Base-by-base conservation (phyloP, 2,113 vertebrate genomes). In the Albula goreensis region DNA sequence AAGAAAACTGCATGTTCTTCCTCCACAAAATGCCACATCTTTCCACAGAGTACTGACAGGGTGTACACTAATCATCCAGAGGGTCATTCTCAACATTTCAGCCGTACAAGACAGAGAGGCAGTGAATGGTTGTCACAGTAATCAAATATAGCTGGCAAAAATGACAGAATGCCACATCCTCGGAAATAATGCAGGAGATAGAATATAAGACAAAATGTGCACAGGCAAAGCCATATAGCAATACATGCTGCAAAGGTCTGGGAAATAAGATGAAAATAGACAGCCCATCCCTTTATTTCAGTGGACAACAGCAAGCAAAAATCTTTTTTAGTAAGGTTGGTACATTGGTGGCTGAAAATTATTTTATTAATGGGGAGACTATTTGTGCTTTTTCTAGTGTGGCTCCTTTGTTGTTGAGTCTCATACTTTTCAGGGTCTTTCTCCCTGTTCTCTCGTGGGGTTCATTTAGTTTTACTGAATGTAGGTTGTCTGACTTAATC, bases 401-500 rank as follows among this genome's bases (percentile, higher is more conserved):
- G 70, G 70, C n/a, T 74, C 70, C 25, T 74, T 74, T 74, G n/a
- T 74, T 74, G 31, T 74, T 31, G n/a, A n/a, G 70, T 74, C 70
- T 12, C 22, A 74, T 74, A 74, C 70, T 74, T 66, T 25, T 74
- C 22, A 74, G 70, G 70, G 70, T 74, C 70, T 74, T 74, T 74
- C 70, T 74, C 70, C n/a, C 9, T 22, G 9, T 6, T 74, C 70
- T 74, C 70, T 74, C 60, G 8, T 25, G 70, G 70, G 70, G n/a
- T 74, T 74, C n/a, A 31, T 74, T 74, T 74, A n/a, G n/a, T 31
- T 31, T 74, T 22, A 74, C 70, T 31, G n/a, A 74, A 74, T 74
- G 70, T 74, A 74, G 70, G 70, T 74, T 74, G 70, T n/a, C 70
- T 31, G 70, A 74, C 70, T 74, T 74, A 74, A 74, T 74, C 70